phyloP scores from a whole-genome alignment of 1,140 invertebrate species.

The Drosophila nigrodunni region DNA sequence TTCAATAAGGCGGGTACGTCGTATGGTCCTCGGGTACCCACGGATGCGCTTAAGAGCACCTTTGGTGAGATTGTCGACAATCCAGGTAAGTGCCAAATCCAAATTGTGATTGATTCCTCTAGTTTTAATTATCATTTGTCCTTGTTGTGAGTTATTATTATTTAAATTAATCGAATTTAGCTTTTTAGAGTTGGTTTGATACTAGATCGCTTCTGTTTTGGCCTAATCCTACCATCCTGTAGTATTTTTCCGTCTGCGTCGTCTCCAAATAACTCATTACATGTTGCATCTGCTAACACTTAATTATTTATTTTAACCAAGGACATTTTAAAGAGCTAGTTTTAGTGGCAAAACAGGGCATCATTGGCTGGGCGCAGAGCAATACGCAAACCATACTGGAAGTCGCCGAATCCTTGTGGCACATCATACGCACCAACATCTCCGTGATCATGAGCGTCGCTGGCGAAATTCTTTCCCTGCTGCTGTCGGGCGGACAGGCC shows the following conservation, averaged over 20 bases:
- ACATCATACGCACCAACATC: constrained; percentile 96
- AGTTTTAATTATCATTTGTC: constrained; percentile 43
- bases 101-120: constrained; percentile 3
- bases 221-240: constrained; percentile 44
- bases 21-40: constrained; percentile 89
- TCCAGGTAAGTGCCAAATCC: constrained; percentile 64
- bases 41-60: constrained; percentile 88
- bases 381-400: constrained; percentile 96
- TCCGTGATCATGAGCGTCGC: constrained; percentile 94
- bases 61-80: constrained; percentile 85
- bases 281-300: constrained; percentile 81
- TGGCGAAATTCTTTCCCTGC: constrained; percentile 93
- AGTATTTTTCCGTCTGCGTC: constrained; percentile 56
- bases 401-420: constrained; percentile 96
- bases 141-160: constrained; percentile 41
- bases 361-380: constrained; percentile 93
- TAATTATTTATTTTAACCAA: constrained; percentile 83
- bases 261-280: constrained; percentile 74
- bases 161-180: constrained; percentile 2
- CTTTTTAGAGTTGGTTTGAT: background rate
- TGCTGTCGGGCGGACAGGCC: constrained; percentile 96
- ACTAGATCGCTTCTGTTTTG: constrained; percentile 7
- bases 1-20: constrained; percentile 85
- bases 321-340: constrained; percentile 85
- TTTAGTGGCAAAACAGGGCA: constrained; percentile 86